These are phyloP conservation scores for Poicephalus meyeri DNA, from an alignment of 2,113 vertebrate genomes.

Conservation along the genomic window DNA sequence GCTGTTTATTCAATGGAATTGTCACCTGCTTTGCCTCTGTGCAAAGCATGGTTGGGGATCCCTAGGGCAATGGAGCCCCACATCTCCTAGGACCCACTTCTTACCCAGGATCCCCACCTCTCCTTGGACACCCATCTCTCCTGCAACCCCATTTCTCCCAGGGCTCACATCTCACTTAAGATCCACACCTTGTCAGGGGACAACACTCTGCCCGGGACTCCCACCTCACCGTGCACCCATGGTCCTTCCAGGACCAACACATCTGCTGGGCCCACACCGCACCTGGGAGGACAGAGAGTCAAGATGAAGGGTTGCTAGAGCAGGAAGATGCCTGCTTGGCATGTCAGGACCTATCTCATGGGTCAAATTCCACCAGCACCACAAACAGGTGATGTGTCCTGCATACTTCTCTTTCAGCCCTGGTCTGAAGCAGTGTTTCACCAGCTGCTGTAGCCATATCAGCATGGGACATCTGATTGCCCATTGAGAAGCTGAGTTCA, in stretches of 20 bases:
- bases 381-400: neutral
- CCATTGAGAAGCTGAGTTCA: neutral
- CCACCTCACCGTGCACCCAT: neutral
- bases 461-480: neutral
- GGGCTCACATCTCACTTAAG: neutral
- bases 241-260: neutral
- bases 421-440: neutral
- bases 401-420: neutral
- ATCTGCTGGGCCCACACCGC: neutral
- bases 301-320: neutral
- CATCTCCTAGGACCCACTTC: neutral
- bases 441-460: neutral
- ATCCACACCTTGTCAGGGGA: neutral
- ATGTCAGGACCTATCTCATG: neutral
- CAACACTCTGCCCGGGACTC: neutral
- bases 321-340: accelerated
- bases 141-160: neutral
- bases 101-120: neutral
- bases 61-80: neutral
- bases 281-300: neutral
- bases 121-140: neutral
- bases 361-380: neutral
- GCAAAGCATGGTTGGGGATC: neutral
- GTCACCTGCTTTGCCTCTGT: neutral
- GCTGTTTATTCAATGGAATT: neutral